A percentile compares a stretch with the other conserved stretches of the same genome.
Evolutionary conservation across 2,113 vertebrate species (phyloP).

Genomic region (Podarcis cretensis): DNA sequence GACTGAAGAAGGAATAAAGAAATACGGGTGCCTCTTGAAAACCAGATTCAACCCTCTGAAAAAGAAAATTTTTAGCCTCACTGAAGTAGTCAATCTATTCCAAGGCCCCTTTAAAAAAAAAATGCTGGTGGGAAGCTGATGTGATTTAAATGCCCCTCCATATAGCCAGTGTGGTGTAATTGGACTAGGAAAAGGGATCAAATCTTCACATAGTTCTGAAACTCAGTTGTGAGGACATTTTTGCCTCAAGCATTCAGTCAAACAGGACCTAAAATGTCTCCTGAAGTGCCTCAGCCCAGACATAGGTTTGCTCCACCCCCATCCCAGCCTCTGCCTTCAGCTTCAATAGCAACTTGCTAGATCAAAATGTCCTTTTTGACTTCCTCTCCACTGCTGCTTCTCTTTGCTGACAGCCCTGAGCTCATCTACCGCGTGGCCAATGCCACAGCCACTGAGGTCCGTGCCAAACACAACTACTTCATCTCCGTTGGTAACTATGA

Average conservation of each 20-base stretch:
- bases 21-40: neutral
- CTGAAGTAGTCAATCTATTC: too few relatives aligned
- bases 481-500: slow-evolving; percentile 45
- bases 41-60: neutral
- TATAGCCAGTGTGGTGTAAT: too few relatives aligned
- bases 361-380: neutral
- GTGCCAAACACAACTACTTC: slow-evolving; percentile 65
- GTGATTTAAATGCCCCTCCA: too few relatives aligned
- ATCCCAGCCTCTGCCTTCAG: neutral
- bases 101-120: too few relatives aligned
- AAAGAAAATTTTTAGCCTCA: neutral
- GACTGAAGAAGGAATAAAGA: neutral
- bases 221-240: too few relatives aligned
- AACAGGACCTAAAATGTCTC: too few relatives aligned
- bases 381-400: fast-evolving
- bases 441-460: slow-evolving; percentile 54
- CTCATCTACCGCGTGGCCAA: slow-evolving; percentile 55
- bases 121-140: neutral
- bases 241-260: too few relatives aligned
- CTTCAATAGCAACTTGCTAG: neutral
- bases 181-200: too few relatives aligned
- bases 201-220: too few relatives aligned
- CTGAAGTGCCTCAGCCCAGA: too few relatives aligned
- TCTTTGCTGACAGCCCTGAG: slow-evolving; percentile 30
- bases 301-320: too few relatives aligned